Conservation (phyloP, 2,113 vertebrate genomes). For the Planiliza haematocheilus region DNA sequence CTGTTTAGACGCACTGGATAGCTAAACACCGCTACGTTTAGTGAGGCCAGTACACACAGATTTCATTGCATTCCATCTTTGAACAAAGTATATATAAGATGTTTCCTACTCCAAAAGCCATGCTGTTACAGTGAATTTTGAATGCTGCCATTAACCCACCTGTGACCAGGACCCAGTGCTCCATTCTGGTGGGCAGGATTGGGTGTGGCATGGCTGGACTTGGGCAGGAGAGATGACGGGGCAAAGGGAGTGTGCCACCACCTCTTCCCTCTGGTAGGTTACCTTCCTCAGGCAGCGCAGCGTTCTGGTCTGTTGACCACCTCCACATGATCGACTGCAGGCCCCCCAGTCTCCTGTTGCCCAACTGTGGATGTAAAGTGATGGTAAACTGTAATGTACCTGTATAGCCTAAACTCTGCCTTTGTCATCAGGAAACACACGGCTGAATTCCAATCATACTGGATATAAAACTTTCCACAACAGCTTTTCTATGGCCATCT, state of each 20-base stretch:
- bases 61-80: neutral
- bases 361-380: slow-evolving; percentile 84
- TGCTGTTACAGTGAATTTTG: neutral
- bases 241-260: slow-evolving; percentile 88
- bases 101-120: neutral
- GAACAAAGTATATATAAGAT: neutral
- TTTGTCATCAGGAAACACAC: slow-evolving; percentile 40
- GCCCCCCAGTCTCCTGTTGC: slow-evolving; percentile 87
- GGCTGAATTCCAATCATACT: slow-evolving; percentile 46
- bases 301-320: slow-evolving; percentile 89
- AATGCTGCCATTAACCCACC: slow-evolving; percentile 81
- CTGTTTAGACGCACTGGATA: too few species aligned
- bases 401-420: neutral
- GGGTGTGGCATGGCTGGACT: slow-evolving; percentile 87
- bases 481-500: slow-evolving; percentile 28
- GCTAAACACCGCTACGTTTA: too few species aligned
- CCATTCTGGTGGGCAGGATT: slow-evolving; percentile 92
- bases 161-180: slow-evolving; percentile 90
- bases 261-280: slow-evolving; percentile 89
- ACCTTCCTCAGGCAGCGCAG: slow-evolving; percentile 91
- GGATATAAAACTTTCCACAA: slow-evolving; percentile 32
- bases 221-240: slow-evolving; percentile 89
- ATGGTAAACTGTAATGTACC: neutral
- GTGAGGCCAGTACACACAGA: too few species aligned
- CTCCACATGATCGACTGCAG: slow-evolving; percentile 91